Base-by-base conservation (phyloP, 53 echinoderm and acorn worm species). In the Holothuria leucospilota region DNA sequence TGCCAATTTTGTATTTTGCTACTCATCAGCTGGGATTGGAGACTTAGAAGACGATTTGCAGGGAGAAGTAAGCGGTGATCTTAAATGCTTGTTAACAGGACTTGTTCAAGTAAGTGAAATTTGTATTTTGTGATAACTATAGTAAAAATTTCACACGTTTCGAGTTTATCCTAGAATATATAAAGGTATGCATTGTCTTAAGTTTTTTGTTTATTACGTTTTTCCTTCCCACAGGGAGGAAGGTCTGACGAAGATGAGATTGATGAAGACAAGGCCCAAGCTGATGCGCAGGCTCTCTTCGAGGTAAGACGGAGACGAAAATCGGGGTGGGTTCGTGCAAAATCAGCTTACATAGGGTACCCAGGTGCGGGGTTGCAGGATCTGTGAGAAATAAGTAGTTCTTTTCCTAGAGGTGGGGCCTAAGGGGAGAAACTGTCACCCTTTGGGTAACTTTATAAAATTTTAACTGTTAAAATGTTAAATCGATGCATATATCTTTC, bases 41-140 rank as follows among this genome's bases (percentile, higher is more conserved):
- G 90, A 90, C 63, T 83, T 95, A 20, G 91, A 95, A 21, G 28
- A 82, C 1, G 96, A 89, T 49, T 41, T 95, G 20, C 66, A 71
- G 20, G 85, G 90, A 28, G 96, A 95, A 29, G 91, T 90, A 0
- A 88, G 96, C 20, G 96, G 96, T 5, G 78, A 89, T 46, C 87
- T 93, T 59, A 91, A 93, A 75, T 86, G 91, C 18, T 87, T 95
- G 27, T 78, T 95, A 52, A 87, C 93, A 14, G 91, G 91, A 11
- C 85, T 93, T n/a, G 87, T 86, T 21, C 62, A 86, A 75, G 95
- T 95, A 63, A 82, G 91, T 92, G 11, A 23, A 23, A 0, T 68
- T 28, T 46, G 46, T 46, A 46, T 46, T 46, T 11, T 46, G 46
- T 46, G 6, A 46, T 46, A 46, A 8, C 8, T 40, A 7, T 7